Base-by-base conservation (phyloP, 2,113 vertebrate species). In the Anthoscopus minutus region DNA sequence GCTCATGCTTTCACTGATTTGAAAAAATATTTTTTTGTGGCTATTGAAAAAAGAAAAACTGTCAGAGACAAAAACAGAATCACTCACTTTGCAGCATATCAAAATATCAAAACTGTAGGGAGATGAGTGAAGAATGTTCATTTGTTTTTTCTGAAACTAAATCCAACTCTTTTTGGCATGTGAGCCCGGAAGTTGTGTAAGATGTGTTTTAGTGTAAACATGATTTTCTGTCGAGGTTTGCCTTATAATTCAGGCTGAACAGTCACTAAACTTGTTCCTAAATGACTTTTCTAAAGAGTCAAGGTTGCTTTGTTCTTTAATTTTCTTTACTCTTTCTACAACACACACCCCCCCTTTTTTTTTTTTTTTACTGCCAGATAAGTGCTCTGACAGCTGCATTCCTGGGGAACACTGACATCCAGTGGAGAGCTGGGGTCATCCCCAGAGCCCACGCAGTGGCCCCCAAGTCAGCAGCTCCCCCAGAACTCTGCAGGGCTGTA, bases 361-460 rank as follows among this genome's bases (percentile, higher is more conserved):
- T 94, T 94, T 97, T 97, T 94, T 96, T 97, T 97, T 97, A 96
- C 97, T 97, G 97, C 97, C 97, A 91, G 97, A 98, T 95, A 97
- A 98, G 91, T 98, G 97, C 60, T 97, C 87, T 11, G 33, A 17
- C 65, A 67, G 93, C 65, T 81, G 96, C 98, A 98, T 96, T 95
- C 96, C 97, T 98, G 97, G 97, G 96, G 97, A 97, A 98, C 96
- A 98, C 97, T 96, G 97, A 97, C 98, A 98, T 98, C 98, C 97
- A 97, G 98, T 98, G 98, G 97, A 93, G 95, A 89, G 79, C 88
- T 90, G 66, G 82, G 92, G 81, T 96, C 94, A 97, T 96, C 89
- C 92, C 90, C 73, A 88, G 86, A 95, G 94, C 79, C 91, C 81
- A 89, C 0, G 3, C 80, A 8, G 16, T 71, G 93, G 88, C 81